Base-by-base conservation (phyloP, 1,140 invertebrate species). In the Delia radicum region DNA sequence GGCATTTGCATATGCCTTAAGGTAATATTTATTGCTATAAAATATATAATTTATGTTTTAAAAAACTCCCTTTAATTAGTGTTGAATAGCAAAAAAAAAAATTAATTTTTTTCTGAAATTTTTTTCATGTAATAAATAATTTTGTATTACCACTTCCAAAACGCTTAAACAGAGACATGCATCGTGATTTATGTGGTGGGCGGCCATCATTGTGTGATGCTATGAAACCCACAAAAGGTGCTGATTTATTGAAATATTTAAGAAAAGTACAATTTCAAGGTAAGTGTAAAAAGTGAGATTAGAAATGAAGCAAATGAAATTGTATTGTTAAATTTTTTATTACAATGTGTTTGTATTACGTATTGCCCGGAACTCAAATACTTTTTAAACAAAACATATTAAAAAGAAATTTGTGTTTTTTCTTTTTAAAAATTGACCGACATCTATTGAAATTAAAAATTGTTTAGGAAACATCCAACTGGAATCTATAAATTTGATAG, bases 211-310 rank as follows among this genome's bases (percentile, higher is more conserved):
- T 98, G 1, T 98, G 96, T 85, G 90, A 92, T 5, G 90, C 91
- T 28, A 98, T 98, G 96, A 92, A 93, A 79, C 95, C 95, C 0
- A 93, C 93, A 0, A 94, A 95, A 82, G 96, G 96, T 0, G 91
- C 92, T 0, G 90, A 93, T 74, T 89, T 98, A 13, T 89, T 96
- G 37, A 90, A 92, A 74, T 96, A 95, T 84, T 88, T 98, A 28
- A 90, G 93, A 33, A 93, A 93, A 85, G 95, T 97, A 6, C 87
- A 91, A 77, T 97, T 97, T 81, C 90, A 90, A 89, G 95, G 95
- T 96, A 87, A 89, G 87, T 79, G 4, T 33, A 33, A 4, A 15
- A 69, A 69, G 4, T 33, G 31, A 6, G 31, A 12, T 4, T 33
- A 6, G 31, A 33, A 10, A 62, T 21, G 1, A 6, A 4, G 8